phyloP scores from a whole-genome alignment of 2,797 vertebrate genomes.

The Gymnothorax reevesii region DNA sequence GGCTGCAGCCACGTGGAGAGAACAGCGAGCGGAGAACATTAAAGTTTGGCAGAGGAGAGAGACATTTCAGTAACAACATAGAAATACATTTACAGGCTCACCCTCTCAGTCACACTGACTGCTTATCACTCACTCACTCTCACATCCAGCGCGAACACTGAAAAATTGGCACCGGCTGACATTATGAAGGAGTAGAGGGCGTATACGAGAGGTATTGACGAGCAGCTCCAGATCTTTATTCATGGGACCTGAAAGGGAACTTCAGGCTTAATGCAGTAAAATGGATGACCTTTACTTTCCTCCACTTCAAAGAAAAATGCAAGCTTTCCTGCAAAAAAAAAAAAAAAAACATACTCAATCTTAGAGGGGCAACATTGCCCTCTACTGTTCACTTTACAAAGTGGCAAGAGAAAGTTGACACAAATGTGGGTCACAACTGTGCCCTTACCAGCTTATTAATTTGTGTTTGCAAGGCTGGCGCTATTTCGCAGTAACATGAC shows the following conservation, averaged over 20 bases:
- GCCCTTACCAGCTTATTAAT: background rate
- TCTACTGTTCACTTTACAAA: slow-evolving; percentile 48
- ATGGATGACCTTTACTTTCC: slow-evolving; percentile 26
- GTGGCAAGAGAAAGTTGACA: slow-evolving; percentile 31
- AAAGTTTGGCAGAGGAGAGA: background rate
- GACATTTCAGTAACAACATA: background rate
- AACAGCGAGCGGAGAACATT: background rate
- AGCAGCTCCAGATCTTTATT: background rate
- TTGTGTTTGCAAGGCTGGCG: background rate
- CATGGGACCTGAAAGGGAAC: slow-evolving; percentile 10
- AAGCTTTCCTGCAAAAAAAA: background rate
- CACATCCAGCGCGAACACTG: background rate
- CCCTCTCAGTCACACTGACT: background rate
- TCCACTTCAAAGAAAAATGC: slow-evolving; percentile 9
- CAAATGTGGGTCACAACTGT: background rate
- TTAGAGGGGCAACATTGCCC: slow-evolving; percentile 42
- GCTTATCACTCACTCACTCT: background rate
- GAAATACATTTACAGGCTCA: background rate
- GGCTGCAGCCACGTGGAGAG: background rate
- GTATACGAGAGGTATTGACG: background rate
- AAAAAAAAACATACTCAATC: background rate
- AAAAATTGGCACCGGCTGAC: background rate
- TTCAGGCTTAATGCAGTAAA: background rate
- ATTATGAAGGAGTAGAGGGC: background rate
- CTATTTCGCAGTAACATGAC: background rate